These are phyloP conservation scores for Turnix velox DNA, from an alignment of 2,113 vertebrate genomes.

Conservation along the genomic window DNA sequence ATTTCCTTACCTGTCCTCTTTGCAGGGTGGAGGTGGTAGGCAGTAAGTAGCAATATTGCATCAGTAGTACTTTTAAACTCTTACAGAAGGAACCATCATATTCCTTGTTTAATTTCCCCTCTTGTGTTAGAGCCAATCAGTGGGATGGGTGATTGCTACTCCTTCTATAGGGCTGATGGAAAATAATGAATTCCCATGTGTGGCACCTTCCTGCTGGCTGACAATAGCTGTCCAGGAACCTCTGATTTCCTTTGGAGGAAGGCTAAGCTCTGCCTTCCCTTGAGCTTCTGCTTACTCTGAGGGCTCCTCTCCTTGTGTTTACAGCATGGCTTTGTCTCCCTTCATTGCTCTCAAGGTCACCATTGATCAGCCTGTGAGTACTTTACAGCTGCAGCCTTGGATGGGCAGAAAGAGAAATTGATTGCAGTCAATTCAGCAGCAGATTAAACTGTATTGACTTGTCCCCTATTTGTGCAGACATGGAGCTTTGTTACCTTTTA, in stretches of 20 bases:
- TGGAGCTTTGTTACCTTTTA: slow-evolving; percentile 54
- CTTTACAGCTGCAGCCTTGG: slow-evolving; percentile 70
- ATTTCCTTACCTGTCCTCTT: background rate
- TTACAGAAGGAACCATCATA: background rate
- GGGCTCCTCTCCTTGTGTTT: background rate
- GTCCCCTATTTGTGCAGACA: slow-evolving; percentile 20
- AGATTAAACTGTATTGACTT: slow-evolving; percentile 62
- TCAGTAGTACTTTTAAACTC: background rate
- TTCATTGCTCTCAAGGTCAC: slow-evolving; percentile 66
- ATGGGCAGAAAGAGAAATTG: slow-evolving; percentile 57
- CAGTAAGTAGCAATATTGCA: too few relatives aligned
- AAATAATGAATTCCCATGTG: rapidly evolving
- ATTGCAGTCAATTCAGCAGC: slow-evolving; percentile 65
- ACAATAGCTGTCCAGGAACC: background rate
- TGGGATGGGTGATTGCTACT: background rate
- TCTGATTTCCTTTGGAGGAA: background rate
- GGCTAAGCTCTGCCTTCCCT: background rate
- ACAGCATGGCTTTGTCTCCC: background rate
- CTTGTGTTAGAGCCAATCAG: background rate
- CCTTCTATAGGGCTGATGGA: background rate
- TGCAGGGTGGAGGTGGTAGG: background rate
- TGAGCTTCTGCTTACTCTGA: background rate
- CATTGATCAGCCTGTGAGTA: slow-evolving; percentile 67
- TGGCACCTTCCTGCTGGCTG: background rate
- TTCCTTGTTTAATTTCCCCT: background rate